Conservation (phyloP, 2,113 vertebrate genomes). For the Lathamus discolor region DNA sequence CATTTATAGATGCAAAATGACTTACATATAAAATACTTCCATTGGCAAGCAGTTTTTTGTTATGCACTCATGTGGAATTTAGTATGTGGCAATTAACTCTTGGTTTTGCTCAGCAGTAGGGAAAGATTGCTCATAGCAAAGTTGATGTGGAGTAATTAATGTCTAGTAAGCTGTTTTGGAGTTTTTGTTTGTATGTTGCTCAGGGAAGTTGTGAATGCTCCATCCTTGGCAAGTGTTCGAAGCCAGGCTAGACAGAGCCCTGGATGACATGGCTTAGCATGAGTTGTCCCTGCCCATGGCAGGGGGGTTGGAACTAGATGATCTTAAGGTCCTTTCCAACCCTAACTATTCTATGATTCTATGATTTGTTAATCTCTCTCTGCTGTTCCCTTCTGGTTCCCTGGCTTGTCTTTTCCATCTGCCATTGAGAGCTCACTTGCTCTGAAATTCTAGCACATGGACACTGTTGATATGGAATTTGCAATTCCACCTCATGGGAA, state of each 20-base stretch:
- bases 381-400: neutral
- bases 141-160: neutral
- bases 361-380: neutral
- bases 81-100: neutral
- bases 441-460: neutral
- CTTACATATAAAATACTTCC: neutral
- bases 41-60: neutral
- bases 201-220: too few relatives aligned
- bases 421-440: neutral
- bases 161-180: neutral
- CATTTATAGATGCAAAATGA: neutral
- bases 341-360: too few relatives aligned
- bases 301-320: too few relatives aligned
- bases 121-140: neutral
- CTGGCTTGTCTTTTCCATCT: neutral
- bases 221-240: too few relatives aligned
- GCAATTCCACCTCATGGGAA: neutral
- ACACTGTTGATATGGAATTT: neutral
- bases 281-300: too few relatives aligned
- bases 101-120: neutral
- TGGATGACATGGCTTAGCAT: too few relatives aligned
- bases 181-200: neutral
- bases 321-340: too few relatives aligned
- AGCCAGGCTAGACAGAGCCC: too few relatives aligned
- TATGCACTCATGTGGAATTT: neutral